These are phyloP conservation scores for Sitophilus oryzae DNA, from an alignment of 1,140 invertebrate genomes.

Conservation along the genomic window DNA sequence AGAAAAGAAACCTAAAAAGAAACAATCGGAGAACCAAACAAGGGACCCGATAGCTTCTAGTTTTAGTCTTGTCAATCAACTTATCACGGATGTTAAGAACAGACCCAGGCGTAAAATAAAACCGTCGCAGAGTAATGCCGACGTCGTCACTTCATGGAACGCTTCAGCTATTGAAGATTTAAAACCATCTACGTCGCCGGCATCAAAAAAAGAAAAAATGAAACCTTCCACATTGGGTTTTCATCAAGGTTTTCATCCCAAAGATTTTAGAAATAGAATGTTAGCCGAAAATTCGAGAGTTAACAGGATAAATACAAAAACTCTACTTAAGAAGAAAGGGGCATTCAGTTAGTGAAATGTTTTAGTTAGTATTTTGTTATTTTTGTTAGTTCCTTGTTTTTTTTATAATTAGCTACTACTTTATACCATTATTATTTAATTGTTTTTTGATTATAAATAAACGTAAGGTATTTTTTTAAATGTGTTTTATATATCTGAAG, in stretches of 20 bases:
- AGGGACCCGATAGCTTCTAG: neutral
- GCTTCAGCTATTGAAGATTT: conserved; percentile 4
- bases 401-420: too few species aligned
- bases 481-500: too few species aligned
- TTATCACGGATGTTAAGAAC: conserved; percentile 28
- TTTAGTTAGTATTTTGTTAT: too few species aligned
- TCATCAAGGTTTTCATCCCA: too few species aligned
- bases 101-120: conserved; percentile 22
- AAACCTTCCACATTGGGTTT: conserved; percentile 10
- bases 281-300: conserved; percentile 26
- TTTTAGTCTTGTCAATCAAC: conserved; percentile 17
- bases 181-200: conserved; percentile 23
- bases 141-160: conserved; percentile 11
- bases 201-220: conserved; percentile 7
- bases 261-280: conserved; percentile 37
- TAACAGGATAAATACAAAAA: conserved; percentile 25
- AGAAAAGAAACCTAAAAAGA: neutral
- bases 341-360: conserved; percentile 6
- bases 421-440: too few species aligned
- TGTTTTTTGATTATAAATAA: too few species aligned
- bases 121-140: conserved; percentile 5
- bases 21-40: neutral
- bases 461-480: too few species aligned
- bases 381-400: too few species aligned
- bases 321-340: conserved; percentile 23